Base-by-base conservation (phyloP, 23 tunicate species). In the Styela clava region DNA sequence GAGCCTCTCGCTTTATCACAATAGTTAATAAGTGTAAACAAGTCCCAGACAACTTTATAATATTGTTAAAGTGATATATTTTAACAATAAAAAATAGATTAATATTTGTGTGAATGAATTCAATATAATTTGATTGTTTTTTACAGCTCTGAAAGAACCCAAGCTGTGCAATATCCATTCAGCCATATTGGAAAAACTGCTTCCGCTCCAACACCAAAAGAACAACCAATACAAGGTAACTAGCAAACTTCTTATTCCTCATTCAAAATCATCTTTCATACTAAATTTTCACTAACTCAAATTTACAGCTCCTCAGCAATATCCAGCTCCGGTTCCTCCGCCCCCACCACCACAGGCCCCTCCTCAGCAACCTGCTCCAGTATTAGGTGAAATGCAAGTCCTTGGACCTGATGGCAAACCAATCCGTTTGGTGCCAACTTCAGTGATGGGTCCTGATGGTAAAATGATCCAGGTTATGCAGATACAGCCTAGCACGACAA, bases 381-480 rank as follows among this genome's bases (percentile, higher is more conserved):
- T 61, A 16, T 34, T 82, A 16, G 77, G 78, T 7, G 85, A 81
- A 3, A 79, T 89, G 83, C 69, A 74, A 63, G 25, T 89, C 30
- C 16, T 89, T 2, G 82, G 82, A 2, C 85, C 85, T 27, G 81
- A 84, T 74, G 94, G 94, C 18, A 78, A 73, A 82, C 94, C 94
- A 19, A 61, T 88, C 34, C 69, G 78, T 24, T n/a, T 89, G 79
- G 86, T 84, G 33, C 78, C 62, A 34, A 35, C 84, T 44, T 78
- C 82, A 73, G 78, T 89, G 74, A 88, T 88, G 24, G 94, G 94
- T 12, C 85, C 94, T 30, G 94, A 89, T 36, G 94, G 94, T 28
- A 79, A 89, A 78, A 74, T 82, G 86, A 89, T 89, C 80, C 85
- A 89, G 51, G 74, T 89, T 64, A 28, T 84, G 63, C 94, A 89